Evolutionary conservation across 2,113 vertebrate species (phyloP).

Genomic region (Azemiops feae): DNA sequence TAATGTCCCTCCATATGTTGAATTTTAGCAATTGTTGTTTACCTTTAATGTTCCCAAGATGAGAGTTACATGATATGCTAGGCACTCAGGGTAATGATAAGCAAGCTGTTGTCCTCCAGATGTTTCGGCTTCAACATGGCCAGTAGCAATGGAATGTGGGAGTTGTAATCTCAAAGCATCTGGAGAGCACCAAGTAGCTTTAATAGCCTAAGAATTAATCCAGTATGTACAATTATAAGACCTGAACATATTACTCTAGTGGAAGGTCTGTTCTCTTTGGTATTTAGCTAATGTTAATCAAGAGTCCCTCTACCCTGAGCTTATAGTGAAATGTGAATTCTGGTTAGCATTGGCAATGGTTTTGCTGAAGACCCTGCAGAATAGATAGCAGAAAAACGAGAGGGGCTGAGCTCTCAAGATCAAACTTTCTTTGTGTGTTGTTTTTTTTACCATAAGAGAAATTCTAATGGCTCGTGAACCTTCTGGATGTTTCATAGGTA

Average conservation of each 20-base stretch:
- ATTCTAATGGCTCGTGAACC: neutral
- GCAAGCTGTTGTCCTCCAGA: neutral
- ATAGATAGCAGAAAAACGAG: neutral
- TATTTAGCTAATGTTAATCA: neutral
- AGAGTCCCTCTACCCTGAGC: neutral
- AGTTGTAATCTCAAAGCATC: neutral
- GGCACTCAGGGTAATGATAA: neutral
- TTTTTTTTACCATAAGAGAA: neutral
- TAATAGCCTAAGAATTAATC: neutral
- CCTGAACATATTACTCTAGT: neutral
- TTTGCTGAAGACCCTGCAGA: neutral
- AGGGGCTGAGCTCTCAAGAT: neutral
- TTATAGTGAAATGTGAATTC: neutral
- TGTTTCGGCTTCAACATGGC: neutral
- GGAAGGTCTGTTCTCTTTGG: neutral
- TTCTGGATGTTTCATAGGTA: neutral
- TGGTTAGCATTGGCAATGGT: neutral
- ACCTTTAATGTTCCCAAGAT: neutral
- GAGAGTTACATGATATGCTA: neutral
- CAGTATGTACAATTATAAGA: neutral
- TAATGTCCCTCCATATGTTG: neutral
- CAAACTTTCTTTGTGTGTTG: neutral
- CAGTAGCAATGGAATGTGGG: neutral
- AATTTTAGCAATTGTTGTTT: neutral
- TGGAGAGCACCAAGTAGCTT: neutral